A percentile compares a stretch with the other conserved stretches of the same genome.
Conservation (phyloP, 2,797 vertebrate species). For the Pantherophis vulpinus region DNA sequence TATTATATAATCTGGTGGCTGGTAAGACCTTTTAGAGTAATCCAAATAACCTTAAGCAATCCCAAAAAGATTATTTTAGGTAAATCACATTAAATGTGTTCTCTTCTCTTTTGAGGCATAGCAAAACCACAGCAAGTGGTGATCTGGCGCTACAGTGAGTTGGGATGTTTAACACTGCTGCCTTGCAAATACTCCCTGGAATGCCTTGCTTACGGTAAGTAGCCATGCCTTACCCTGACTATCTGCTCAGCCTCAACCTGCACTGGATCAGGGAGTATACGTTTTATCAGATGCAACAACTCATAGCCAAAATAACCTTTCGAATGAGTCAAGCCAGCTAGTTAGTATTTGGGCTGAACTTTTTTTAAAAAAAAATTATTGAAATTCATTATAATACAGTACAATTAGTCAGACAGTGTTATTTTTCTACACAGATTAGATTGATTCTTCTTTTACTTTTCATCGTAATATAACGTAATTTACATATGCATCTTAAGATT, state of each 20-base stretch:
- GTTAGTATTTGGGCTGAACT: background rate
- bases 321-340: background rate
- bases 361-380: too few relatives aligned
- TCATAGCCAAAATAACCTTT: background rate
- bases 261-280: background rate
- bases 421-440: too few relatives aligned
- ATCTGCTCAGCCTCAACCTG: background rate
- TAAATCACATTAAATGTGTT: background rate
- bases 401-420: too few relatives aligned
- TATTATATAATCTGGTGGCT: background rate
- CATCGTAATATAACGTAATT: too few relatives aligned
- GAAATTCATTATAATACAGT: too few relatives aligned
- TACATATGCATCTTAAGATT: too few relatives aligned
- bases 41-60: background rate
- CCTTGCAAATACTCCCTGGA: constrained; percentile 43
- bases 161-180: constrained; percentile 42
- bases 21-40: background rate
- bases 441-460: too few relatives aligned
- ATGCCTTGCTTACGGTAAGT: constrained; percentile 58
- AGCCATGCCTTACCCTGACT: background rate
- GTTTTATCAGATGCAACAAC: background rate
- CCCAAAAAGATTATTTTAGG: background rate
- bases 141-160: constrained; percentile 55
- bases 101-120: constrained; percentile 32
- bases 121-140: constrained; percentile 40